Evolutionary conservation across 2,888 invertebrate species (phyloP).

Genomic region (Limulus polyphemus): DNA sequence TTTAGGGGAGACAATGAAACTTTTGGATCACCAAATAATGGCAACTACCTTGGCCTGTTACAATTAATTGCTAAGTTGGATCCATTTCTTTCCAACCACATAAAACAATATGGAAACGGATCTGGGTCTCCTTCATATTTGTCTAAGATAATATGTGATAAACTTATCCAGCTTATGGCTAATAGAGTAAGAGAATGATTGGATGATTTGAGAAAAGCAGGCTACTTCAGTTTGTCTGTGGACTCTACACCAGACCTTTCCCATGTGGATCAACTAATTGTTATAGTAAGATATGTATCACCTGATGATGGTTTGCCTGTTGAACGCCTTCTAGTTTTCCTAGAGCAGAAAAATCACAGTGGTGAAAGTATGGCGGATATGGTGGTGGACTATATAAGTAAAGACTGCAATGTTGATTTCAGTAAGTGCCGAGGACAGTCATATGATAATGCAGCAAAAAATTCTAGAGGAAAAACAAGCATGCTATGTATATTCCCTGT

Average conservation of each 20-base stretch:
- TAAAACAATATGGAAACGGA: slow-evolving; percentile 28
- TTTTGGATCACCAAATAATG: slow-evolving; percentile 27
- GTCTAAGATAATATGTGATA: slow-evolving; percentile 31
- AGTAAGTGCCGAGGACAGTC: too few species aligned
- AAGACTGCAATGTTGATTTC: too few species aligned
- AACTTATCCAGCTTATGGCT: slow-evolving; percentile 26
- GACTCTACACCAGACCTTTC: slow-evolving; percentile 20
- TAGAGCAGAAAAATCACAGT: too few species aligned
- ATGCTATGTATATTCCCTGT: background rate
- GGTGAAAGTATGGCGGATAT: too few species aligned
- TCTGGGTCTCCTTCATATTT: slow-evolving; percentile 29
- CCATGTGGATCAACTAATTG: slow-evolving; percentile 18
- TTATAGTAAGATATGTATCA: slow-evolving; percentile 14
- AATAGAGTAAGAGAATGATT: background rate
- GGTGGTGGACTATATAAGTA: too few species aligned
- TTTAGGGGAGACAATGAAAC: slow-evolving; percentile 29
- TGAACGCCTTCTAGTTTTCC: background rate
- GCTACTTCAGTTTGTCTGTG: slow-evolving; percentile 11
- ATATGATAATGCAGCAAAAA: too few species aligned
- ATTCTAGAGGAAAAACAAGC: too few species aligned
- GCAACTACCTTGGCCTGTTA: slow-evolving; percentile 31
- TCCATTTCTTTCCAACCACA: slow-evolving; percentile 29
- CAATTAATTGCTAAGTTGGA: slow-evolving; percentile 31
- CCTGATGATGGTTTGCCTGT: background rate
- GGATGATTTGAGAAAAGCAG: background rate